Conservation (phyloP, 1,140 invertebrate genomes). For the Lordiphosa stackelbergi region DNA sequence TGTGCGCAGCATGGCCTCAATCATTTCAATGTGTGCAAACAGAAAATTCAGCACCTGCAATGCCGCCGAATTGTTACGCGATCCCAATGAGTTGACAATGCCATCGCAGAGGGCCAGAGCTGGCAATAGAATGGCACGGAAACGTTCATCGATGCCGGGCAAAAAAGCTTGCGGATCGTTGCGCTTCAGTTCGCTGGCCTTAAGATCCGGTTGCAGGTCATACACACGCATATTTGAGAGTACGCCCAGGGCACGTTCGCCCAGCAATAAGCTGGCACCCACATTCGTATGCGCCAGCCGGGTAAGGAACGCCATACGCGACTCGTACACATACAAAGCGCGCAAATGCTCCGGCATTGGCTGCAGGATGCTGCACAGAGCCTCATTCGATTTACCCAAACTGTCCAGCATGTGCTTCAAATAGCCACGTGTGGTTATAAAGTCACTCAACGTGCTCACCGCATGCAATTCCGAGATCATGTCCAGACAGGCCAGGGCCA, state of each 20-base stretch:
- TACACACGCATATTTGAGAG: conserved; percentile 87
- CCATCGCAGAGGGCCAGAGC: conserved; percentile 88
- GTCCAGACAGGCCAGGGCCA: conserved; percentile 89
- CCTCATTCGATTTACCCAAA: conserved; percentile 85
- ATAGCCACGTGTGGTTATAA: conserved; percentile 88
- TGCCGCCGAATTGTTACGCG: conserved; percentile 88
- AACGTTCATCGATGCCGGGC: conserved; percentile 82
- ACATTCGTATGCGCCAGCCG: conserved; percentile 84
- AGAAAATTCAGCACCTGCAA: conserved; percentile 88
- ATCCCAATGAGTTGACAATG: conserved; percentile 88
- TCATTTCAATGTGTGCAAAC: conserved; percentile 87
- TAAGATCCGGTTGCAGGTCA: conserved; percentile 85
- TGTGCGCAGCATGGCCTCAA: conserved; percentile 85
- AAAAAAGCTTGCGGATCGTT: conserved; percentile 78
- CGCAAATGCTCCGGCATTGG: conserved; percentile 84
- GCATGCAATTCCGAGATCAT: conserved; percentile 87
- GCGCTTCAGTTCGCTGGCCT: conserved; percentile 50
- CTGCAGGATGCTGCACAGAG: conserved; percentile 84
- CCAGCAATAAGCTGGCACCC: conserved; percentile 87
- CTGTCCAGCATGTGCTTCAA: conserved; percentile 90
- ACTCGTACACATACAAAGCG: conserved; percentile 91
- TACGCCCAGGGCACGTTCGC: conserved; percentile 85
- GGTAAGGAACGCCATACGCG: conserved; percentile 89
- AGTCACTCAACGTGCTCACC: conserved; percentile 84
- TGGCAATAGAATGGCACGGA: conserved; percentile 89